Base-by-base conservation (phyloP, 2,113 vertebrate genomes). In the Strix aluco region DNA sequence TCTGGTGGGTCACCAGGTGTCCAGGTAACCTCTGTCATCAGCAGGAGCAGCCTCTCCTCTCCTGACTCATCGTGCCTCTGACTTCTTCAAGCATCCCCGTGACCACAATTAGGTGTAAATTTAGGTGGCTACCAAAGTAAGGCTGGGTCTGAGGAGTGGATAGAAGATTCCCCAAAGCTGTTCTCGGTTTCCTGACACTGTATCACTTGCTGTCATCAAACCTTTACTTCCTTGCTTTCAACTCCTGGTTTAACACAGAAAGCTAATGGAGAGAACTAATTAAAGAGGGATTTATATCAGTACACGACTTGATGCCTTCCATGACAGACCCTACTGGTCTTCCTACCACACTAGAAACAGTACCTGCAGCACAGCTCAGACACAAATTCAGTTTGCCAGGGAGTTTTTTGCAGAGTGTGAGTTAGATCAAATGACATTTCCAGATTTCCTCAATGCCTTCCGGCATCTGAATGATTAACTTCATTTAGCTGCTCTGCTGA, bases 401-500 rank as follows among this genome's bases (percentile, higher is more conserved):
- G 67, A 95, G 81, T 18, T 30, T 92, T 94, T 8, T 81, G 58
- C 73, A 54, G 57, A 59, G 88, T 9, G 34, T 6, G 58, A 27
- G n/a, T 93, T 46, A 67, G 55, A 81, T 58, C 38, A 72, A 55
- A 66, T 77, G 69, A 85, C 80, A 95, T 85, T 94, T 96, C 79
- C 84, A 72, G 51, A 83, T 84, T 79, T 75, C 79, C 71, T 86
- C 36, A 51, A 15, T 5, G 17, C 84, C 84, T 74, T 10, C 72
- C 0, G 0, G 93, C 72, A 81, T 29, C 72, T 5, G 2, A 57
- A 32, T 27, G 57, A 92, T 70, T 40, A 66, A n/a, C 38, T 92
- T 67, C 49, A 72, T 88, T 88, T 66, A 96, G 75, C 86, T 58
- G 58, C 54, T 81, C 46, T 3, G 0, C 67, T 11, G 30, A 88